A percentile compares a stretch with the other conserved stretches of the same genome.
These are phyloP conservation scores for Neotragus pygmaeus DNA, from an alignment of 2,113 vertebrate species.

Conservation along the genomic window DNA sequence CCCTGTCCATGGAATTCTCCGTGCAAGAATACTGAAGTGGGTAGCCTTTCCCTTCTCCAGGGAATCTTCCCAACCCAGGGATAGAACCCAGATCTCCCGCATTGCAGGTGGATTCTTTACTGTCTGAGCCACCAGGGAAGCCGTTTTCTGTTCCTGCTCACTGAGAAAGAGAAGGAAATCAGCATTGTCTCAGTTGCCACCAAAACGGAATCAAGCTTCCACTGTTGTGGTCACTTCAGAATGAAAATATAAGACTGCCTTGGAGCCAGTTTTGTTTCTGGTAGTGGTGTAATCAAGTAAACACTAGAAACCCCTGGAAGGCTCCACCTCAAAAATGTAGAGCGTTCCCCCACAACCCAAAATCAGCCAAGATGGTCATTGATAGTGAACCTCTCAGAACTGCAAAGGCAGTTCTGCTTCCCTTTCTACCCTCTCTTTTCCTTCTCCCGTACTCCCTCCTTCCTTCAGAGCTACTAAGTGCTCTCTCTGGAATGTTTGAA, in stretches of 20 bases:
- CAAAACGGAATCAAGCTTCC: neutral
- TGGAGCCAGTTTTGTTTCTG: constrained; percentile 47
- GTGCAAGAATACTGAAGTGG: neutral
- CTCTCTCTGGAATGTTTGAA: constrained; percentile 60
- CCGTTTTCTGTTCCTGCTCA: neutral
- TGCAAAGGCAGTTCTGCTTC: neutral
- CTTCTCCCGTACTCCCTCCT: neutral
- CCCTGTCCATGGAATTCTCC: neutral
- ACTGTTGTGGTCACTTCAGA: constrained; percentile 31
- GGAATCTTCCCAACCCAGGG: neutral
- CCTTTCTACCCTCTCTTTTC: neutral
- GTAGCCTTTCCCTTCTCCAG: neutral
- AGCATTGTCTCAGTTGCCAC: neutral
- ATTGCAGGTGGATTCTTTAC: neutral
- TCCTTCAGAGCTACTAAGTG: constrained; percentile 39
- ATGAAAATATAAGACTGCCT: constrained; percentile 10
- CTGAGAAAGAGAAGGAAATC: neutral
- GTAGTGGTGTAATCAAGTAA: neutral
- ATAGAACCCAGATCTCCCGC: neutral
- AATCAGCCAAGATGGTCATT: neutral
- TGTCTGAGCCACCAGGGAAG: neutral
- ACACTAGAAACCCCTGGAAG: neutral
- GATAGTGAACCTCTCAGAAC: neutral
- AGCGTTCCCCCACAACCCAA: neutral
- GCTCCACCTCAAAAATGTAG: neutral